phyloP scores from a whole-genome alignment of 2,888 invertebrate genomes.

The Xylophagus ater region DNA sequence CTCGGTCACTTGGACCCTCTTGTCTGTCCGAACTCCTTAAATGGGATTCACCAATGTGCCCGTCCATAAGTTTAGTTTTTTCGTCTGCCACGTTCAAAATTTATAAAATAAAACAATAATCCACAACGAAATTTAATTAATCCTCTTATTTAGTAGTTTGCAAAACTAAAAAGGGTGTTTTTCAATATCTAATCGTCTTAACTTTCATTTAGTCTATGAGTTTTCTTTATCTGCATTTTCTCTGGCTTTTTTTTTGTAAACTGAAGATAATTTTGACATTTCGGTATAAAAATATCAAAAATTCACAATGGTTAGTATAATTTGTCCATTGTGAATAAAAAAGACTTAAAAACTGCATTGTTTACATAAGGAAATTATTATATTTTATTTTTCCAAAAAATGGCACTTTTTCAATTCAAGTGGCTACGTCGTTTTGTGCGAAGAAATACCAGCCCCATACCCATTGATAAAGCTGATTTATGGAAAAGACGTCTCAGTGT shows the following conservation, averaged over 20 bases:
- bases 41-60: slow-evolving; percentile 59
- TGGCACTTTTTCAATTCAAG: slow-evolving; percentile 39
- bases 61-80: slow-evolving; percentile 76
- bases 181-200: too few relatives aligned
- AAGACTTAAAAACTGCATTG: not conserved
- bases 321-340: not conserved
- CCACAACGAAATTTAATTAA: not conserved
- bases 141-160: not conserved
- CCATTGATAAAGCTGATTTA: slow-evolving; percentile 41
- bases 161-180: too few relatives aligned
- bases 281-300: not conserved
- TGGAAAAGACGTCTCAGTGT: slow-evolving; percentile 54
- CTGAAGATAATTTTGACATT: not conserved
- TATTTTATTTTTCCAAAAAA: slow-evolving; percentile 16
- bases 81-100: slow-evolving; percentile 35
- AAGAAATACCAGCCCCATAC: slow-evolving; percentile 41
- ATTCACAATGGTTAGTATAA: not conserved
- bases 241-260: slow-evolving; percentile 4
- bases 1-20: slow-evolving; percentile 42
- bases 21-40: slow-evolving; percentile 23
- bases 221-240: not conserved
- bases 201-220: too few relatives aligned
- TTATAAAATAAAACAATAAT: slow-evolving; percentile 6
- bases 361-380: slow-evolving; percentile 5
- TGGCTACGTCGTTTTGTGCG: slow-evolving; percentile 45